Percentiles rank a stretch among this genome's conserved stretches.
phyloP scores from a whole-genome alignment of 2,797 vertebrate genomes.

The Takifugu rubripes region DNA sequence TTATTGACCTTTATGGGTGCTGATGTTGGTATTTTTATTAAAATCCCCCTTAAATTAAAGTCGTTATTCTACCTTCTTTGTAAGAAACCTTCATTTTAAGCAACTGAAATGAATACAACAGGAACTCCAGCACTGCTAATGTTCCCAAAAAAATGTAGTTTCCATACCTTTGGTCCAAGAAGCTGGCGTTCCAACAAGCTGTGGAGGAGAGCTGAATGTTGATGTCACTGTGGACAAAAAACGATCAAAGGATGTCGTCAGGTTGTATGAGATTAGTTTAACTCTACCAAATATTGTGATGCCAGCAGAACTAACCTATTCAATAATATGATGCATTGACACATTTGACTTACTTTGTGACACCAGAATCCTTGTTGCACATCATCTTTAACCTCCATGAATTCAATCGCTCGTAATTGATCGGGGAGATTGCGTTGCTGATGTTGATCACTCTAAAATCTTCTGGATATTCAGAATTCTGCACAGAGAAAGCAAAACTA shows the following conservation, averaged over 20 bases:
- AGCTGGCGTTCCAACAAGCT: conserved; percentile 97
- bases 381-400: conserved; percentile 89
- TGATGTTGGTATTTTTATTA: no score
- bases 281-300: not conserved
- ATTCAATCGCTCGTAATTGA: conserved; percentile 89
- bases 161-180: conserved; percentile 92
- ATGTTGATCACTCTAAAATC: conserved; percentile 89
- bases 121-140: not conserved
- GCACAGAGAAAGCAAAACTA: conserved; percentile 35
- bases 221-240: conserved; percentile 77
- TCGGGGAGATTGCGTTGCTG: conserved; percentile 83
- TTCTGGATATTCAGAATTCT: conserved; percentile 82
- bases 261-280: not conserved
- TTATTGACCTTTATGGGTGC: no score
- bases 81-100: no score
- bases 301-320: not conserved
- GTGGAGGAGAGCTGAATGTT: conserved; percentile 91
- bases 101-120: no score
- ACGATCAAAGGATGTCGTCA: not conserved
- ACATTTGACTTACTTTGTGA: conserved; percentile 83
- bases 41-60: no score
- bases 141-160: not conserved
- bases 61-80: no score
- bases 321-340: not conserved
- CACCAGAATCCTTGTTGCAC: conserved; percentile 84